phyloP scores from a whole-genome alignment of 2,113 vertebrate species.

The Scomber japonicus region DNA sequence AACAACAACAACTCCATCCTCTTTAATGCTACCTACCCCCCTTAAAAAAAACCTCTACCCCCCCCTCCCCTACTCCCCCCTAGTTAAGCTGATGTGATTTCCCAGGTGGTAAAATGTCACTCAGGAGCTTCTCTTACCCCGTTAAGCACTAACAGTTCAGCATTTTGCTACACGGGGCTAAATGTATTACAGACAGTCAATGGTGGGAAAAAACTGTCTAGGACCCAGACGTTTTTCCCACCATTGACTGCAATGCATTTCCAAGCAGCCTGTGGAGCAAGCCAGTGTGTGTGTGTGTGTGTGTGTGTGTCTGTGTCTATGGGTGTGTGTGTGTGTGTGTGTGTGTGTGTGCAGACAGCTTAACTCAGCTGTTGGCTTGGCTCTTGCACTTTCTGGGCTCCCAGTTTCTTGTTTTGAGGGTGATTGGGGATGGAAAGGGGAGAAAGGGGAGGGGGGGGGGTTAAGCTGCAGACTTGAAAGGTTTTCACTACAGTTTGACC shows the following conservation, averaged over 20 bases:
- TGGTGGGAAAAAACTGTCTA: conserved; percentile 73
- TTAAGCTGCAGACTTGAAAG: conserved; percentile 24
- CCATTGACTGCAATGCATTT: conserved; percentile 75
- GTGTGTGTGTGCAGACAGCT: conserved; percentile 54
- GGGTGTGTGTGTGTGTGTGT: conserved; percentile 4
- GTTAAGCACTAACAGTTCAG: not conserved
- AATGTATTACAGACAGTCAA: conserved; percentile 57
- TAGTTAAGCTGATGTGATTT: conserved; percentile 1
- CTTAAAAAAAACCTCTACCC: too few relatives aligned
- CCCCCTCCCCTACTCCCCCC: not conserved
- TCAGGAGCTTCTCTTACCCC: not conserved
- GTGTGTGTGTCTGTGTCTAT: too few relatives aligned
- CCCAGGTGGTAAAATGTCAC: conserved; percentile 16
- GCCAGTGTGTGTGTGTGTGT: conserved; percentile 25
- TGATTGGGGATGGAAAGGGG: not conserved
- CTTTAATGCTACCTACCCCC: conserved; percentile 1
- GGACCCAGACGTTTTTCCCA: conserved; percentile 78
- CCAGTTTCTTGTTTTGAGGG: conserved; percentile 40
- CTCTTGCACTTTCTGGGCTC: conserved; percentile 49
- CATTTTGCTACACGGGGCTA: conserved; percentile 4
- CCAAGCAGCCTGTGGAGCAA: conserved; percentile 56
- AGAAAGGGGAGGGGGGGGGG: not conserved
- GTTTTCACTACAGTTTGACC: conserved; percentile 56
- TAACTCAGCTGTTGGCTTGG: conserved; percentile 66
- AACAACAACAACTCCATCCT: conserved; percentile 4